Evolutionary conservation across 2,113 vertebrate species (phyloP).

Genomic region (Bos javanicus): DNA sequence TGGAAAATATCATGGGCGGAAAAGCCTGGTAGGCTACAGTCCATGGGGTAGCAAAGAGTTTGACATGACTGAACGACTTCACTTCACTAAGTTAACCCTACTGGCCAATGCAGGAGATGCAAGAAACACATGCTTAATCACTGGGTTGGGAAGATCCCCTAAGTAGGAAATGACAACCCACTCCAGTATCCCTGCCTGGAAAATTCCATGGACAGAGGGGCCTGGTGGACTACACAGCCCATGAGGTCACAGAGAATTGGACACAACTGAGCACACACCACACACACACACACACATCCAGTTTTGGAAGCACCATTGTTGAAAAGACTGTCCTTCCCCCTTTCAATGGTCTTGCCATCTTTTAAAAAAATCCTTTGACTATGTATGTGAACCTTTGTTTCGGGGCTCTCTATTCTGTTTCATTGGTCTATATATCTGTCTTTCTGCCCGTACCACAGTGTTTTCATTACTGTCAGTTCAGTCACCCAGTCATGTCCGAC

Average conservation of each 20-base stretch:
- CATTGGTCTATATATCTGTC: not conserved
- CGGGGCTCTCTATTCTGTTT: not conserved
- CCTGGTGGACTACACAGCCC: not conserved
- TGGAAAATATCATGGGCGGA: not conserved
- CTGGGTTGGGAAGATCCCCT: not conserved
- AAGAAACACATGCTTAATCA: not conserved
- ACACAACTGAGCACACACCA: not conserved
- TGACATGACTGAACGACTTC: not conserved
- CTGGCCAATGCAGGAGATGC: not conserved
- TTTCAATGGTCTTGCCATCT: not conserved
- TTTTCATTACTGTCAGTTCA: not conserved
- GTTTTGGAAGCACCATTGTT: not conserved
- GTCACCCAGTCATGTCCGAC: fast-evolving
- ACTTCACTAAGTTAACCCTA: not conserved
- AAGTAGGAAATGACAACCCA: not conserved
- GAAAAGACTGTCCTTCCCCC: not conserved
- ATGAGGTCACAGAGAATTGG: not conserved
- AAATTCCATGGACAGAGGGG: not conserved
- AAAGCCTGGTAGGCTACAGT: not conserved
- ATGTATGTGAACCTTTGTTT: not conserved
- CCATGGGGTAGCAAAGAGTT: not conserved
- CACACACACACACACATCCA: not conserved
- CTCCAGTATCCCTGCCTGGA: not conserved
- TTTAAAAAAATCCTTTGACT: not conserved
- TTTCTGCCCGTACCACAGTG: not conserved